Evolutionary conservation across 2,888 invertebrate species (phyloP), one percentile per base, ranked within the genome.

Genomic region (Caenorhabditis panamensis): DNA sequence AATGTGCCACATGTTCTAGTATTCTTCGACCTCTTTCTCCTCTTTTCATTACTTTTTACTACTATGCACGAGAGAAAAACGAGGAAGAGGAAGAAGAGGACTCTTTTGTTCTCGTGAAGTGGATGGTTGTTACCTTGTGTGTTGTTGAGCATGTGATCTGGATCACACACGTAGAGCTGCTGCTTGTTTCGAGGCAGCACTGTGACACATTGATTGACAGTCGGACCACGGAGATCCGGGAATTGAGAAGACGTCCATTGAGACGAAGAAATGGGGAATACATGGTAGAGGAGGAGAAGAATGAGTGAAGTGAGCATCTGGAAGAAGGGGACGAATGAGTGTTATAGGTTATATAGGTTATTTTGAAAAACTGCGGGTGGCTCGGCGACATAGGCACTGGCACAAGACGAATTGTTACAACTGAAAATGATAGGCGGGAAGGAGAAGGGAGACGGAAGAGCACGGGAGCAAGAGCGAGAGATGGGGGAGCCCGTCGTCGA

Each of bases 161-260:
- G 90, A 77, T 90, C 90, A 78, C 90, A 90, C n/a, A 90, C 79
- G 77, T 88, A 90, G n/a, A 89, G 79, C 22, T 87, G 84, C 51
- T 87, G 86, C 68, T 78, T 81, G 24, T 80, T 76, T 20, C 72
- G 44, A 20, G 85, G 85, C 36, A 84, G 58, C 51, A 78, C 64
- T 11, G 76, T 49, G 11, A 79, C 77, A 69, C 89, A 89, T 58
- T 88, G 75, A 18, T 82, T 79, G 56, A 83, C 86, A 16, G 87
- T 81, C 2, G 89, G 87, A 20, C 90, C 90, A n/a, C 90, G 82
- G 24, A 88, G 79, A 64, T 88, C 80, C n/a, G 76, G 79, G 44
- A 78, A 83, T 61, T 69, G 67, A 37, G 63, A 81, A 49, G 73
- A 67, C 11, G 79, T 91, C 92, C 81, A 81, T 62, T 69, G 73